Evolutionary conservation across 23 tunicate species (phyloP).

Genomic region (Styela plicata): DNA sequence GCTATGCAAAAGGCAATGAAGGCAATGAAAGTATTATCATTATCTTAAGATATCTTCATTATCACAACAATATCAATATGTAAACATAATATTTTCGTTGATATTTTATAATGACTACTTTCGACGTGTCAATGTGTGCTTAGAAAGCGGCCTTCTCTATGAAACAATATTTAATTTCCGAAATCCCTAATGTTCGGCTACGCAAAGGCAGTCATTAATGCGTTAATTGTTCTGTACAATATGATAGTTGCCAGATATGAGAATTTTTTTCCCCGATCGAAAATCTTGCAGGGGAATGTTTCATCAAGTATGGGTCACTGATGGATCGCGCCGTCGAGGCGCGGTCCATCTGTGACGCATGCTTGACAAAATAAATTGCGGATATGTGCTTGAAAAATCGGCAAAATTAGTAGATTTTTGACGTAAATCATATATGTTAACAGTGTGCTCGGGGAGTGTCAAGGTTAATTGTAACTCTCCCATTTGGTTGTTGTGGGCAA

Average conservation of each 20-base stretch:
- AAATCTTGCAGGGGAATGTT: background rate
- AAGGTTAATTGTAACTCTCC: too few relatives aligned
- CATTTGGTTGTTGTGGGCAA: too few relatives aligned
- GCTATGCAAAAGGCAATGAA: too few relatives aligned
- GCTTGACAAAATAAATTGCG: too few relatives aligned
- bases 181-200: background rate
- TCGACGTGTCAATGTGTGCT: background rate
- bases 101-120: background rate
- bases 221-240: background rate
- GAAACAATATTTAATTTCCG: background rate
- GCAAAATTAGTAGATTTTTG: too few relatives aligned
- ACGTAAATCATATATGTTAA: too few relatives aligned
- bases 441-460: too few relatives aligned
- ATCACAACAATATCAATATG: background rate
- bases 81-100: background rate
- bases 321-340: too few relatives aligned
- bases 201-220: background rate
- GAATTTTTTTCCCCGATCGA: background rate
- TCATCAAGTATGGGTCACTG: too few relatives aligned
- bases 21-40: too few relatives aligned
- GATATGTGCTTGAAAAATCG: too few relatives aligned
- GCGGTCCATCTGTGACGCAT: too few relatives aligned
- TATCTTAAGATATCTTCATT: background rate
- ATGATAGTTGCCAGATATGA: background rate
- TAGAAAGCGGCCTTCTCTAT: background rate